Base-by-base conservation (phyloP, 2,113 vertebrate genomes). In the Semnornis frantzii region DNA sequence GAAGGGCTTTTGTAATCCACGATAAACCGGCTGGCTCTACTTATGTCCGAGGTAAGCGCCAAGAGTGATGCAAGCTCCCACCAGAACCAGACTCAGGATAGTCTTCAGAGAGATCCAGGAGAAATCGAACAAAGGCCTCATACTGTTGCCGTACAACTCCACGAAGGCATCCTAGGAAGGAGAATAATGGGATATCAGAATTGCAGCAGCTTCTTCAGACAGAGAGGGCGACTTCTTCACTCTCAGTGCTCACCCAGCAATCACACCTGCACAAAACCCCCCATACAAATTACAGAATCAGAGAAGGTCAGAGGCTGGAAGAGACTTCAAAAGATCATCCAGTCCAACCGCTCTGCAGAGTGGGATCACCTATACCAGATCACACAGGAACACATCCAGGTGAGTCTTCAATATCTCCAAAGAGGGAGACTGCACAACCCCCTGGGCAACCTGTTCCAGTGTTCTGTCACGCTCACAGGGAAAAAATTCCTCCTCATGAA, bases 51-150 rank as follows among this genome's bases (percentile, higher is more conserved):
- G 98, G 96, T 99, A 99, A 65, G 99, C 99, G 58, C 99, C 99
- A 95, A 99, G 98, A 92, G 98, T 99, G 97, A 99, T 98, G 97
- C 99, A 99, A 12, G 99, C 99, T 64, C 99, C 99, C 75, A 99
- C 98, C 55, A 99, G 98, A 64, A 98, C 99, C 97, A 99, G 97
- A 55, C 99, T 98, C 80, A 99, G 98, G 89, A 99, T 98, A 4
- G 98, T 99, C 98, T 99, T 99, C 97, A 99, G 98, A 94, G 99
- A 99, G 39, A 99, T 98, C 99, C 99, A 99, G 79, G 98, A 98
- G 97, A 98, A 98, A 58, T 98, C 98, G 57, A 99, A 98, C 94
- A 98, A 95, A 21, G 98, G 98, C 70, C 98, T 98, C 97, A 98
- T 97, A 88, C 97, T 98, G 89, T 98, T 98, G 88, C 98, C 98